phyloP scores from a whole-genome alignment of 1,140 invertebrate genomes.

The Stenopsyche tienmushanensis region DNA sequence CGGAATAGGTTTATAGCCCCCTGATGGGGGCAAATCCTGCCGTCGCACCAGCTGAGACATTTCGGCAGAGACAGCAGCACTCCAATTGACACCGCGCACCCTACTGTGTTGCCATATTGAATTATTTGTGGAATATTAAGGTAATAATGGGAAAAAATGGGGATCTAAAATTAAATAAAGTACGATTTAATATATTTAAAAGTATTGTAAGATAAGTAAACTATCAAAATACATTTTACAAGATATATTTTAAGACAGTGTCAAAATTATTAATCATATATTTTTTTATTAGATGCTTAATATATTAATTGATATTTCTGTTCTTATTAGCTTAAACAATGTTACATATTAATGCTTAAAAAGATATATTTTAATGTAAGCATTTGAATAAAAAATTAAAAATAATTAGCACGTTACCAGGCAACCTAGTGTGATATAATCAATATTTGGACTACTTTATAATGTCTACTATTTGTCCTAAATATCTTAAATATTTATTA shows the following conservation, averaged over 20 bases:
- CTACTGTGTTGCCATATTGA: too few species aligned
- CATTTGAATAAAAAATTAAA: background rate
- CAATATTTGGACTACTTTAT: background rate
- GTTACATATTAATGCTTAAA: background rate
- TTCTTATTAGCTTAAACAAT: background rate
- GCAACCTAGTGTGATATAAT: background rate
- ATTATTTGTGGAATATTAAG: background rate
- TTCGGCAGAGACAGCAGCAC: too few species aligned
- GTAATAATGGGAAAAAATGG: background rate
- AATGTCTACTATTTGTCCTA: background rate
- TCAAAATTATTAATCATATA: background rate
- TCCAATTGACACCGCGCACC: too few species aligned
- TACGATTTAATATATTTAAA: background rate
- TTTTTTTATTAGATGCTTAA: background rate
- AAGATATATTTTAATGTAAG: background rate
- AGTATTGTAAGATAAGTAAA: background rate
- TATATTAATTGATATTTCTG: background rate
- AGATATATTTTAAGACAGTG: background rate
- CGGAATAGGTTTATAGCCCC: slow-evolving; percentile 76
- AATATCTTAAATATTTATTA: background rate
- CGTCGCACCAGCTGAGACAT: slow-evolving; percentile 49
- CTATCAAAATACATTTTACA: background rate
- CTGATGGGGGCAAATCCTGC: slow-evolving; percentile 85
- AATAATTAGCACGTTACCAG: background rate
- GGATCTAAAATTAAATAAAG: background rate